Base-by-base conservation (phyloP, 2,113 vertebrate species). In the Sterna hirundo region DNA sequence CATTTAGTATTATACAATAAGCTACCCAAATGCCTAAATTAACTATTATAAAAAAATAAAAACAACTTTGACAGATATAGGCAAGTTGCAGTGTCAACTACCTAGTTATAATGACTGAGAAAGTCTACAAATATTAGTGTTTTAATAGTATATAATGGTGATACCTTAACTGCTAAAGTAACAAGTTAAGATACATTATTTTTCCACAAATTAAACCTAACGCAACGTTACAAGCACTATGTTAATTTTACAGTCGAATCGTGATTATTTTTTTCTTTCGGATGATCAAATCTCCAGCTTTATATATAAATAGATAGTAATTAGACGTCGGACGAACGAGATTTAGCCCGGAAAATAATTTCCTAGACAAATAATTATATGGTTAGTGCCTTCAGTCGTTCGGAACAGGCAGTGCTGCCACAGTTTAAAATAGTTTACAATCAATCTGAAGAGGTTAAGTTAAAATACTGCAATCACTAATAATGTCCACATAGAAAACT, bases 381-480 rank as follows among this genome's bases (percentile, higher is more conserved):
- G 97, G 95, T 98, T 98, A 98, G 97, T 98, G 98, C 97, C 97
- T 98, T 95, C 94, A 95, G 92, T 97, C 91, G 94, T 98, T 96
- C 87, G 94, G 97, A 98, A 98, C 91, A 97, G 98, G 98, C 93
- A 69, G 96, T 96, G 97, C 95, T 97, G 97, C 97, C 97, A 49
- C 97, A 97, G 97, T 98, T 98, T 97, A 98, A 98, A 98, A 98
- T 96, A 98, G 97, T 98, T 98, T 98, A 98, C 98, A 98, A 98
- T 98, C 98, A 98, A 96, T 98, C 98, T 98, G 98, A 98, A 98
- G 98, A 98, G 96, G 95, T 98, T 97, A 97, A 97, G 98, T 98
- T 98, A 98, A 98, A 98, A 98, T 98, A 98, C 98, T 98, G 98
- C 98, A 98, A 98, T 98, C 98, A 98, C 98, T 98, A 98, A 96